Percentiles rank a stretch among this genome's conserved stretches.
Evolutionary conservation across 2,797 vertebrate species (phyloP).

Genomic region (Gambelia wislizenii): DNA sequence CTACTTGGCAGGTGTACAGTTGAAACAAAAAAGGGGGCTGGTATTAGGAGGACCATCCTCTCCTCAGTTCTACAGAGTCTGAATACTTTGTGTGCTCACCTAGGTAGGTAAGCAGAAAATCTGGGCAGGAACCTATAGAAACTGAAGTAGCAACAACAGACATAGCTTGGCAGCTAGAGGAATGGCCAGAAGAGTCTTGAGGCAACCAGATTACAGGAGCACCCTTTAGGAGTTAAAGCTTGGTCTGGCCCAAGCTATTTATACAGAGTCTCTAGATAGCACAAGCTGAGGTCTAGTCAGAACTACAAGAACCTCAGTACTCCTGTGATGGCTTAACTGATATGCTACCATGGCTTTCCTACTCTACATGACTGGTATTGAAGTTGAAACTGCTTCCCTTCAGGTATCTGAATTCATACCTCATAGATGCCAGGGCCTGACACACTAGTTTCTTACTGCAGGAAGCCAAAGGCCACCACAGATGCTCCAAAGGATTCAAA

Average conservation of each 20-base stretch:
- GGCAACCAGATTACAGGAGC: background rate
- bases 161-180: background rate
- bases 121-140: background rate
- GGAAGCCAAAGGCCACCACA: conserved; percentile 38
- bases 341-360: background rate
- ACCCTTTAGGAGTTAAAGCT: background rate
- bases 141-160: too few species aligned
- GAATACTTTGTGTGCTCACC: background rate
- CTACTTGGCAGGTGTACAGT: background rate
- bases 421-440: conserved; percentile 36
- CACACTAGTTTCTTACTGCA: background rate
- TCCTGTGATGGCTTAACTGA: background rate
- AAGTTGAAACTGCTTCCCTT: background rate
- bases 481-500: conserved; percentile 43
- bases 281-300: background rate
- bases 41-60: background rate
- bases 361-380: background rate
- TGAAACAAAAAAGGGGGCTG: background rate
- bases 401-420: conserved; percentile 36
- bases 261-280: background rate
- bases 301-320: background rate
- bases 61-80: background rate
- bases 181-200: background rate
- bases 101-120: background rate
- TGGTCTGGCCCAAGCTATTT: background rate